Evolutionary conservation across 2,797 vertebrate genomes (phyloP).

Genomic region (Mormyrus proboscirostris): DNA sequence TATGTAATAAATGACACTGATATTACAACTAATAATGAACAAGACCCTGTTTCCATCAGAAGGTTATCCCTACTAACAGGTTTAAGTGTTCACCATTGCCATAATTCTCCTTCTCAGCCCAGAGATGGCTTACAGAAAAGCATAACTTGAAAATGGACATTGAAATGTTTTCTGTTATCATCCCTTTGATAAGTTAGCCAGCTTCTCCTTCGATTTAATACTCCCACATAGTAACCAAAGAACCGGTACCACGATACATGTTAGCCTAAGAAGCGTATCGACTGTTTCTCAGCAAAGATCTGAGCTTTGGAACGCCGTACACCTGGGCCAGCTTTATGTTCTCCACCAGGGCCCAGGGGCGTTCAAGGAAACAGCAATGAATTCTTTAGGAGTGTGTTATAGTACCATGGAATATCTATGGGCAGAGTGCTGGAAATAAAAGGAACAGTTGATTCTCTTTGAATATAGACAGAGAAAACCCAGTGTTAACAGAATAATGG

Average conservation of each 20-base stretch:
- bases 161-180: slow-evolving; percentile 12
- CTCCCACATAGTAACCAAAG: background rate
- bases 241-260: background rate
- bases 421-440: background rate
- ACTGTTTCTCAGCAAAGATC: background rate
- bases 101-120: background rate
- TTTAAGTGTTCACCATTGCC: background rate
- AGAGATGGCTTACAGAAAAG: background rate
- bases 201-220: background rate
- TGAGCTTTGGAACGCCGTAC: background rate
- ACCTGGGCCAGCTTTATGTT: background rate
- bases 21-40: background rate
- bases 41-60: background rate
- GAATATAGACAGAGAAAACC: background rate
- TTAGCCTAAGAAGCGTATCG: background rate
- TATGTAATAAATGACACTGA: background rate
- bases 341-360: background rate
- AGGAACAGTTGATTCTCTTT: slow-evolving; percentile 4
- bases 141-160: background rate
- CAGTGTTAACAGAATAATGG: slow-evolving; percentile 10
- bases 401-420: background rate
- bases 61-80: background rate
- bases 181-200: background rate
- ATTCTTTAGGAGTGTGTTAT: background rate
- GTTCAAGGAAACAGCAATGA: background rate